Percentiles rank a stretch among this genome's conserved stretches.
Evolutionary conservation across 1,140 invertebrate genomes (phyloP).

Genomic region (Rhyacophila brunnea): DNA sequence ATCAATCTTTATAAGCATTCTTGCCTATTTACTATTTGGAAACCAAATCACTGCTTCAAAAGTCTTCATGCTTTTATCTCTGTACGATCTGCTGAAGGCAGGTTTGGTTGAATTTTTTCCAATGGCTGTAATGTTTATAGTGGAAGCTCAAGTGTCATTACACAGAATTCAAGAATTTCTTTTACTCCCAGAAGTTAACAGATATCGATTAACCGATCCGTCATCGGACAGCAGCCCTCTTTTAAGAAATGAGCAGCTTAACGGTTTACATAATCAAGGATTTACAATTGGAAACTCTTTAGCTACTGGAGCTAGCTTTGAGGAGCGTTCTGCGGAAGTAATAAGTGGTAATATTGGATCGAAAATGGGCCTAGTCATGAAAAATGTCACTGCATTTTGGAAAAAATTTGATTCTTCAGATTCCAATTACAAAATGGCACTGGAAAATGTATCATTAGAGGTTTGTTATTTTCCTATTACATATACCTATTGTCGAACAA

Average conservation of each 20-base stretch:
- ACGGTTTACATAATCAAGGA: neutral
- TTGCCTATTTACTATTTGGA: constrained; percentile 42
- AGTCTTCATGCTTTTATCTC: constrained; percentile 72
- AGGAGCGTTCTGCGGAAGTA: neutral
- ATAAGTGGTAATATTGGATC: neutral
- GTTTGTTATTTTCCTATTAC: no score
- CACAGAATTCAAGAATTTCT: constrained; percentile 67
- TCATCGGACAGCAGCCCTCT: neutral
- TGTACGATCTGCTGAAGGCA: constrained; percentile 68
- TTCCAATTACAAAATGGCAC: neutral
- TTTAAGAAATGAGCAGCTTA: neutral
- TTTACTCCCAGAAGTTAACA: constrained; percentile 54
- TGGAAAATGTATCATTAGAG: neutral
- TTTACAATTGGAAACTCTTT: neutral
- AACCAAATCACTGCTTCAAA: constrained; percentile 70
- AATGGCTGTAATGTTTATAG: constrained; percentile 60
- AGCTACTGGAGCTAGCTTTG: neutral
- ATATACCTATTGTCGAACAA: no score
- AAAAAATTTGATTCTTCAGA: neutral
- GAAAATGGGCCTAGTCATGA: neutral
- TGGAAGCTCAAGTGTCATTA: constrained; percentile 61
- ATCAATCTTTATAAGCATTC: constrained; percentile 74
- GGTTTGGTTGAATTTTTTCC: constrained; percentile 74
- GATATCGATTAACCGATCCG: neutral
- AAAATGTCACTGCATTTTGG: neutral